A percentile compares a stretch with the other conserved stretches of the same genome.
Conservation (phyloP, 2,113 vertebrate genomes). For the Pluvialis apricaria region DNA sequence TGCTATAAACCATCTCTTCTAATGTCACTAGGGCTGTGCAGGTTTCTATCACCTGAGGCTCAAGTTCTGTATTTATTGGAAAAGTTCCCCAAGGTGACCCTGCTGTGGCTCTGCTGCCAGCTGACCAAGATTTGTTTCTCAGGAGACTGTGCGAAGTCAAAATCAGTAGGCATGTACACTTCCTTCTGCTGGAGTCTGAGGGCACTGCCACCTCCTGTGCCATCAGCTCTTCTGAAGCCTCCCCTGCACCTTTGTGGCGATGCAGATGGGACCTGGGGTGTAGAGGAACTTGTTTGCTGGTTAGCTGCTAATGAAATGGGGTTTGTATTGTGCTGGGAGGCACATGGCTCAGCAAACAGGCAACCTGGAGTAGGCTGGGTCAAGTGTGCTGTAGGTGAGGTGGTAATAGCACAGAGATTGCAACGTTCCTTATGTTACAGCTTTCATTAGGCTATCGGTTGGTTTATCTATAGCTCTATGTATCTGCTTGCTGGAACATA, state of each 20-base stretch:
- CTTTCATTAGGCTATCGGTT: not conserved
- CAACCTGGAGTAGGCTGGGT: not conserved
- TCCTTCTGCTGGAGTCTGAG: not conserved
- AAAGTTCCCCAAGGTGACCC: not conserved
- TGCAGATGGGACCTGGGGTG: not conserved
- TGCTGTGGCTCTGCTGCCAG: not conserved
- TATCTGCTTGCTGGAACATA: not conserved
- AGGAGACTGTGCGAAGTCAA: not conserved
- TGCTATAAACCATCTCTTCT: not conserved
- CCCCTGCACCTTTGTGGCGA: not conserved
- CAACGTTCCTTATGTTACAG: not conserved
- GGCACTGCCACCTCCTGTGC: not conserved
- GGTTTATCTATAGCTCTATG: not conserved
- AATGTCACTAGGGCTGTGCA: not conserved
- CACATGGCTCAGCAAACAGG: not conserved
- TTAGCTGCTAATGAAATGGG: not conserved
- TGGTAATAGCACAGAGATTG: not conserved
- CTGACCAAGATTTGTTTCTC: not conserved
- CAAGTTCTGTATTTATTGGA: not conserved
- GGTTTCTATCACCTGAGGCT: not conserved
- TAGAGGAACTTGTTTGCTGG: not conserved
- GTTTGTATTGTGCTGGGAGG: not conserved
- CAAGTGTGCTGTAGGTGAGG: not conserved
- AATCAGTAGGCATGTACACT: fast-evolving
- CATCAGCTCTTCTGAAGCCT: not conserved